Conservation (phyloP, 2,113 vertebrate genomes). For the Colistium nudipinnis region DNA sequence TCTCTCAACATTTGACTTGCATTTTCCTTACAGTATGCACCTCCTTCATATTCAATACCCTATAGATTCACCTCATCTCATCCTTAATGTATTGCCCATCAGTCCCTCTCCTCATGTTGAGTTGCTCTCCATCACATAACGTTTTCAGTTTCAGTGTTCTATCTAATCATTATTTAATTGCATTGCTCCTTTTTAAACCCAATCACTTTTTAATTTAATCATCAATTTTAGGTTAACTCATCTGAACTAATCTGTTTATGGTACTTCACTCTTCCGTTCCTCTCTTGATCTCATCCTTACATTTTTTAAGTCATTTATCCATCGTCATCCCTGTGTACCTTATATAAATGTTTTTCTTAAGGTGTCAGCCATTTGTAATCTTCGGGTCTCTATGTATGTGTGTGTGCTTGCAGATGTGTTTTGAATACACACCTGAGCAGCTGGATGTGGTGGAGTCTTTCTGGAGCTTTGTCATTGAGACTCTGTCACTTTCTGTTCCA, state of each 20-base stretch:
- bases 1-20: neutral
- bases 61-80: neutral
- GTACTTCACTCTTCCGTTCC: neutral
- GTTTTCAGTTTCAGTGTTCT: neutral
- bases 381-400: constrained; percentile 27
- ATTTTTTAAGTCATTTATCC: neutral
- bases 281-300: neutral
- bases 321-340: neutral
- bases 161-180: neutral
- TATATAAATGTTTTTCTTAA: neutral
- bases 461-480: constrained; percentile 88
- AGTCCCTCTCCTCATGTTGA: neutral
- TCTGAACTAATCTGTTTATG: constrained; percentile 1
- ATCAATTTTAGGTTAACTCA: neutral
- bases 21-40: neutral
- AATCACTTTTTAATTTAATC: neutral
- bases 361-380: neutral
- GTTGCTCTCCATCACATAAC: neutral
- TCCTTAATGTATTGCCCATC: neutral
- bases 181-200: neutral
- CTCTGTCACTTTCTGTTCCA: constrained; percentile 82
- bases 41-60: no score
- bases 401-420: constrained; percentile 79
- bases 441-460: constrained; percentile 85
- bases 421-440: constrained; percentile 84